phyloP scores from a whole-genome alignment of 2,797 vertebrate species.

The Propithecus perrieri region DNA sequence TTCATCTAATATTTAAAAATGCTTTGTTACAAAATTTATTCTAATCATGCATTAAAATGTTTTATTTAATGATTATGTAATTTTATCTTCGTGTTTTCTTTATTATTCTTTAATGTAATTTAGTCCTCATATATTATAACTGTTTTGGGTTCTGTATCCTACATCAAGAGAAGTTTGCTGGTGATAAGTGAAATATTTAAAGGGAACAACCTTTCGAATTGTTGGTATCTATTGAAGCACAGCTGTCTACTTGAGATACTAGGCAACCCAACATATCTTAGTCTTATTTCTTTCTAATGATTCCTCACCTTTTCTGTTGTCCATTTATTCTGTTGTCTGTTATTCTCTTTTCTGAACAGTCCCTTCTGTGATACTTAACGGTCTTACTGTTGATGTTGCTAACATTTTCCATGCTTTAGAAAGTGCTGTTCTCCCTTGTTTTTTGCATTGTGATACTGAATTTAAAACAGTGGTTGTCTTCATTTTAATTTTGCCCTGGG shows the following conservation, averaged over 20 bases:
- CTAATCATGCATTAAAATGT: background rate
- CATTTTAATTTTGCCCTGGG: background rate
- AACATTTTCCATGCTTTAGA: background rate
- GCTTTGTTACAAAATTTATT: background rate
- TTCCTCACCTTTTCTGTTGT: background rate
- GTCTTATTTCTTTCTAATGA: background rate
- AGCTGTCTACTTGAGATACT: background rate
- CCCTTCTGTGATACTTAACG: background rate
- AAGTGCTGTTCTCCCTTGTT: background rate
- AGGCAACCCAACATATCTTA: background rate
- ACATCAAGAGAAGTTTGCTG: background rate
- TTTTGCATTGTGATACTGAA: background rate
- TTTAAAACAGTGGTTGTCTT: background rate
- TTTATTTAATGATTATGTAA: background rate
- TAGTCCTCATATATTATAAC: background rate
- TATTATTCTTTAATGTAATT: conserved; percentile 4
- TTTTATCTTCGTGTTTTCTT: conserved; percentile 18
- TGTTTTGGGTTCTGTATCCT: background rate
- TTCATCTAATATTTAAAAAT: background rate
- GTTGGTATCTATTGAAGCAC: background rate
- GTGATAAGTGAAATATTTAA: background rate
- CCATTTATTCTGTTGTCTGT: background rate
- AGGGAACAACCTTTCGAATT: background rate
- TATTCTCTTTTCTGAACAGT: background rate
- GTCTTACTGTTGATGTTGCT: background rate